Evolutionary conservation across 2,888 invertebrate species (phyloP).

Genomic region (Ypsolopha scabrella): DNA sequence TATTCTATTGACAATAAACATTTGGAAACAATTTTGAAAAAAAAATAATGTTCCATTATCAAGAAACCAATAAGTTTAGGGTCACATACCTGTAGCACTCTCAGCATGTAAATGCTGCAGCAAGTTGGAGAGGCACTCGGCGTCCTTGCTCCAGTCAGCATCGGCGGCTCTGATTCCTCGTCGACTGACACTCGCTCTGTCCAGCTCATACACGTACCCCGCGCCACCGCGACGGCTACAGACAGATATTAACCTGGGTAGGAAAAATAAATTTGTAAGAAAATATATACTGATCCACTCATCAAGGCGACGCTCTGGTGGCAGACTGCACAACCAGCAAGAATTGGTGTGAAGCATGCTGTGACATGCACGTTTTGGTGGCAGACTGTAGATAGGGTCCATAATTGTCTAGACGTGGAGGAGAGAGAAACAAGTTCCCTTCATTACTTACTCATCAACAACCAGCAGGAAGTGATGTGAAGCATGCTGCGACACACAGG

Average conservation of each 20-base stretch:
- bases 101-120: conserved; percentile 34
- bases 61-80: too few species aligned
- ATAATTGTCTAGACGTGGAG: conserved; percentile 33
- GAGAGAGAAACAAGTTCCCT: too few species aligned
- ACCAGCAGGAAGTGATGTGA: conserved; percentile 49
- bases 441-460: conserved; percentile 36
- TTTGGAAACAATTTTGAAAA: too few species aligned
- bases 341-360: conserved; percentile 49
- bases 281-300: too few species aligned
- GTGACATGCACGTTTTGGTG: conserved; percentile 27
- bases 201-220: conserved; percentile 40
- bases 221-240: conserved; percentile 35
- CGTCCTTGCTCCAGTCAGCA: conserved; percentile 41
- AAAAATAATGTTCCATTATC: too few species aligned
- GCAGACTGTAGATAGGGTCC: conserved; percentile 22
- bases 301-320: too few species aligned
- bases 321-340: conserved; percentile 42
- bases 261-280: background rate
- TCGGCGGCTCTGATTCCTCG: conserved; percentile 33
- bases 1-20: too few species aligned
- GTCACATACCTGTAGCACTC: conserved; percentile 26
- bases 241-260: conserved; percentile 26
- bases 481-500: conserved; percentile 33
- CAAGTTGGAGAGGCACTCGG: conserved; percentile 34
- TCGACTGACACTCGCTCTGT: conserved; percentile 29